phyloP scores from a whole-genome alignment of 2,797 vertebrate genomes.

The Falco concolor region DNA sequence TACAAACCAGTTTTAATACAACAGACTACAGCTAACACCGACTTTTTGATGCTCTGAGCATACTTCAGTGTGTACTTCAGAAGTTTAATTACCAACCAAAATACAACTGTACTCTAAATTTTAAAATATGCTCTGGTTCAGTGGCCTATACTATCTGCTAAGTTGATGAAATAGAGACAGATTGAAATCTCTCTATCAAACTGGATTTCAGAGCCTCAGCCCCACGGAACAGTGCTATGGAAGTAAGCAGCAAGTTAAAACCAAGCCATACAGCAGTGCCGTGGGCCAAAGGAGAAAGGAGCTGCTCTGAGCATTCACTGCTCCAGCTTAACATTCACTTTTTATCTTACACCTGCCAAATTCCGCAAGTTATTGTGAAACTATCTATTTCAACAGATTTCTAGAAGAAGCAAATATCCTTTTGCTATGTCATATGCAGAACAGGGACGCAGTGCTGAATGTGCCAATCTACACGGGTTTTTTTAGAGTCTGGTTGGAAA shows the following conservation, averaged over 20 bases:
- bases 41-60: not conserved
- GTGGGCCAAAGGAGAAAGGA: not conserved
- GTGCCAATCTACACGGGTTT: rapidly evolving
- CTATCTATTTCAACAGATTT: not conserved
- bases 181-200: not conserved
- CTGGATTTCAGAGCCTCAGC: not conserved
- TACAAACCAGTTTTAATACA: not conserved
- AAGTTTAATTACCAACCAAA: not conserved
- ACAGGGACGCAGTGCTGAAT: too few species aligned
- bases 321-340: not conserved
- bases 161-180: not conserved
- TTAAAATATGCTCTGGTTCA: not conserved
- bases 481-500: not conserved
- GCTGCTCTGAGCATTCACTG: not conserved
- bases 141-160: not conserved
- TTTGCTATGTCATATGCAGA: rapidly evolving
- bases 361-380: not conserved
- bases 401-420: not conserved
- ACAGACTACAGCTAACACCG: not conserved
- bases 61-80: not conserved
- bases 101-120: not conserved
- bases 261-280: not conserved
- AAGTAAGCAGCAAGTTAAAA: not conserved
- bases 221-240: rapidly evolving
- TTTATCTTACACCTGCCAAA: not conserved